A percentile compares a stretch with the other conserved stretches of the same genome.
Evolutionary conservation across 2,888 invertebrate species (phyloP).

Genomic region (Drosophila ezoana): DNA sequence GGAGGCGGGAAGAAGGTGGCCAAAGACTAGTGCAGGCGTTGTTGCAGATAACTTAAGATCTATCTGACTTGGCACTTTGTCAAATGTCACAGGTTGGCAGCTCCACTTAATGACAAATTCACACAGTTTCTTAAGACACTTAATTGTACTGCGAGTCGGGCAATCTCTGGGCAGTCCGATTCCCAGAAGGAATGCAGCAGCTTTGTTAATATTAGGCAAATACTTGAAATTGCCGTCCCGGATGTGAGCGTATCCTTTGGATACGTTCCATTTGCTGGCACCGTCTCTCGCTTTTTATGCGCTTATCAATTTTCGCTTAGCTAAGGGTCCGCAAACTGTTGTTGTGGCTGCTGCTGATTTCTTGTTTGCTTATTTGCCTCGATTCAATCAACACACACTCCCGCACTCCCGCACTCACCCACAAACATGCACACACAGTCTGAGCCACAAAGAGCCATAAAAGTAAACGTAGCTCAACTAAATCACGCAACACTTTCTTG

Average conservation of each 20-base stretch:
- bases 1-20: background rate
- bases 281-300: constrained; percentile 55
- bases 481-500: constrained; percentile 76
- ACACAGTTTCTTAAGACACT: constrained; percentile 26
- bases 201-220: constrained; percentile 56
- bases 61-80: constrained; percentile 32
- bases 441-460: constrained; percentile 38
- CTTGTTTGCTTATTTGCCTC: constrained; percentile 76
- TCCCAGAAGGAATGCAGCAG: constrained; percentile 8
- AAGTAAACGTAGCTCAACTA: constrained; percentile 55
- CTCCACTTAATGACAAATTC: constrained; percentile 48
- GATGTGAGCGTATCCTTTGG: constrained; percentile 33
- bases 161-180: background rate
- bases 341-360: constrained; percentile 60
- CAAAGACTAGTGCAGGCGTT: background rate
- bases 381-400: constrained; percentile 69
- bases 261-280: constrained; percentile 27
- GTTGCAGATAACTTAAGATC: constrained; percentile 14
- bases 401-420: constrained; percentile 19
- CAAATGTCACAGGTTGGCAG: constrained; percentile 40
- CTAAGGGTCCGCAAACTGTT: constrained; percentile 21
- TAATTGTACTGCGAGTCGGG: constrained; percentile 33
- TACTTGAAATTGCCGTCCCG: constrained; percentile 36
- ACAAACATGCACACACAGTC: constrained; percentile 27
- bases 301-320: constrained; percentile 69